Conservation (phyloP, 2,888 invertebrate genomes). For the Scaptodrosophila latifasciaeformis region DNA sequence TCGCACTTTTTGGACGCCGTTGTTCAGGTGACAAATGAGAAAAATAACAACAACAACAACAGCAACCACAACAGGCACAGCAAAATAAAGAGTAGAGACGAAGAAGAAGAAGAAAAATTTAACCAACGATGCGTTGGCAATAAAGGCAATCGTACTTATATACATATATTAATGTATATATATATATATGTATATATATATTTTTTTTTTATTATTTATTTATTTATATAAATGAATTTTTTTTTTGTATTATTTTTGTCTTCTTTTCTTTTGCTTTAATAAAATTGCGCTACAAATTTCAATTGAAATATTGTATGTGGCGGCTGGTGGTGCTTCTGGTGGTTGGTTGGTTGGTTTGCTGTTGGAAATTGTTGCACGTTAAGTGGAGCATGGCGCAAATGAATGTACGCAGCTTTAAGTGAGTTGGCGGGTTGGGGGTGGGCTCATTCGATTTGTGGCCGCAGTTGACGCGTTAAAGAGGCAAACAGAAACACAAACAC, state of each 20-base stretch:
- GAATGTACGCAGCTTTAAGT: too few relatives aligned
- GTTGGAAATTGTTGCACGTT: conserved; percentile 55
- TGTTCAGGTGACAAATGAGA: too few relatives aligned
- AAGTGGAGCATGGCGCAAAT: conserved; percentile 60
- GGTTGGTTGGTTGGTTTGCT: conserved; percentile 13
- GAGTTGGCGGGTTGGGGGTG: conserved; percentile 15
- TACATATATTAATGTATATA: neutral
- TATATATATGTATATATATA: neutral
- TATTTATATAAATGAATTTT: too few relatives aligned
- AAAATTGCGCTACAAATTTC: conserved; percentile 61
- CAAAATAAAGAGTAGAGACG: too few relatives aligned
- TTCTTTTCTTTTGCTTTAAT: conserved; percentile 40
- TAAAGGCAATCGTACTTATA: too few relatives aligned
- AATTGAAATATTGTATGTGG: conserved; percentile 47
- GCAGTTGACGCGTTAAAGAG: too few relatives aligned
- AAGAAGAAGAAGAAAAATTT: too few relatives aligned
- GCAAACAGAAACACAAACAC: conserved; percentile 17
- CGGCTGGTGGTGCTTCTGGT: conserved; percentile 10
- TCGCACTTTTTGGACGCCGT: too few relatives aligned
- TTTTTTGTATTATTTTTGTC: conserved; percentile 9
- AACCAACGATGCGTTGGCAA: too few relatives aligned
- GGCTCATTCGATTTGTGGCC: conserved; percentile 38
- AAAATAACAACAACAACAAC: too few relatives aligned
- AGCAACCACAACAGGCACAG: too few relatives aligned
- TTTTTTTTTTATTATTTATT: too few relatives aligned